A percentile compares a stretch with the other conserved stretches of the same genome.
These are phyloP conservation scores for Antrozous pallidus DNA, from an alignment of 2,797 vertebrate genomes.

Conservation along the genomic window DNA sequence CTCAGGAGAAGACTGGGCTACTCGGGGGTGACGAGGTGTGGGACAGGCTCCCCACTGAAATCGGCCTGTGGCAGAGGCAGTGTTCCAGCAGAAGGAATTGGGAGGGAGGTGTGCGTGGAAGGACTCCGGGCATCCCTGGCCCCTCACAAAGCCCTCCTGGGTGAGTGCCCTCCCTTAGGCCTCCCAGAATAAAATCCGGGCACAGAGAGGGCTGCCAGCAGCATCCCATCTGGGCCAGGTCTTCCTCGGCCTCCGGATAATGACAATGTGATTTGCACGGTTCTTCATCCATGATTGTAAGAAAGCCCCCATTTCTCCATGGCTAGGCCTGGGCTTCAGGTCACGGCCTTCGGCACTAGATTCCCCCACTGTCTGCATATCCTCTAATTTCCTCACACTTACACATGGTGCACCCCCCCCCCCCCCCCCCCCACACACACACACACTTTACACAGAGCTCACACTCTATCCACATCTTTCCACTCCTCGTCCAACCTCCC, in stretches of 20 bases:
- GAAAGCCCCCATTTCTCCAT: constrained; percentile 11
- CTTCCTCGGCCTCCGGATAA: neutral
- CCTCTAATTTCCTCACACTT: constrained; percentile 27
- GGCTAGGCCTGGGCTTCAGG: neutral
- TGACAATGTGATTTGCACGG: neutral
- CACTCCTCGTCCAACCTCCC: neutral
- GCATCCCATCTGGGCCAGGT: neutral
- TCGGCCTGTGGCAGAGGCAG: neutral
- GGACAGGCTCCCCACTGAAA: neutral
- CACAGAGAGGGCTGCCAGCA: neutral
- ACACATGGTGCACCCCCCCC: no score
- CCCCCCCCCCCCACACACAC: neutral
- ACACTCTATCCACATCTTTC: neutral
- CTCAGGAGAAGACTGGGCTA: neutral
- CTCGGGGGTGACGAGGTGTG: neutral
- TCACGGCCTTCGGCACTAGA: neutral
- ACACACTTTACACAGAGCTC: neutral
- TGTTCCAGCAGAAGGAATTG: neutral
- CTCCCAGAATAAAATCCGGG: neutral
- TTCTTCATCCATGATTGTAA: neutral
- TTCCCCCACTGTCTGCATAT: neutral
- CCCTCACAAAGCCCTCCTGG: no score
- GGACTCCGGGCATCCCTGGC: neutral
- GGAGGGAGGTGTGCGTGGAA: neutral
- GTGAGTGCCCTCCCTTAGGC: neutral